Conservation (phyloP, 1,140 invertebrate genomes). For the Papilio machaon region DNA sequence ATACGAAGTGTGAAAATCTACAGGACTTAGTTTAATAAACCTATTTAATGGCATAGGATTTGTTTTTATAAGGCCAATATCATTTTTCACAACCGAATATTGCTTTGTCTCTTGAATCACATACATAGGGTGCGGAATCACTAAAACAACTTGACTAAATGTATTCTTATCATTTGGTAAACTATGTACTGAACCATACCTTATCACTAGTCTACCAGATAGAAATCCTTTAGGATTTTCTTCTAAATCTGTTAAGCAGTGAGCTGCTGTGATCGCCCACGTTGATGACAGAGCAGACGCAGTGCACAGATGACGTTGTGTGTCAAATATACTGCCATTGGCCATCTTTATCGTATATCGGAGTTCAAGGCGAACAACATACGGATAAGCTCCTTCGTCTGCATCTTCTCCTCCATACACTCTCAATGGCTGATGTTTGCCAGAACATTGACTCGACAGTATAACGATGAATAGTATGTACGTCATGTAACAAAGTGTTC, state of each 20-base stretch:
- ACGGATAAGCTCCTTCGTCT: neutral
- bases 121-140: slow-evolving; percentile 5
- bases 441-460: slow-evolving; percentile 6
- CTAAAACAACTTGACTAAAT: slow-evolving; percentile 8
- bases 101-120: neutral
- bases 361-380: slow-evolving; percentile 8
- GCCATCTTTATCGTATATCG: neutral
- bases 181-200: slow-evolving; percentile 12
- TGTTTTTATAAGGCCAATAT: slow-evolving; percentile 30
- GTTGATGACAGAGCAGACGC: slow-evolving; percentile 17
- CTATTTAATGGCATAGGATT: slow-evolving; percentile 1
- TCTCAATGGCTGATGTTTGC: slow-evolving; percentile 1
- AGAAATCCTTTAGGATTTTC: neutral
- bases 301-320: neutral
- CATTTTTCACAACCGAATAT: neutral
- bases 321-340: neutral
- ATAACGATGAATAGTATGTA: neutral
- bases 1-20: slow-evolving; percentile 15
- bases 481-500: neutral
- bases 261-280: slow-evolving; percentile 2
- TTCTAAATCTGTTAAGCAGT: neutral
- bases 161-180: neutral
- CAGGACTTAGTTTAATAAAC: slow-evolving; percentile 26
- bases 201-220: neutral
- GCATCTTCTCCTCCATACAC: slow-evolving; percentile 13